Evolutionary conservation across 2,888 invertebrate species (phyloP).

Genomic region (Drosophila nigricruria): DNA sequence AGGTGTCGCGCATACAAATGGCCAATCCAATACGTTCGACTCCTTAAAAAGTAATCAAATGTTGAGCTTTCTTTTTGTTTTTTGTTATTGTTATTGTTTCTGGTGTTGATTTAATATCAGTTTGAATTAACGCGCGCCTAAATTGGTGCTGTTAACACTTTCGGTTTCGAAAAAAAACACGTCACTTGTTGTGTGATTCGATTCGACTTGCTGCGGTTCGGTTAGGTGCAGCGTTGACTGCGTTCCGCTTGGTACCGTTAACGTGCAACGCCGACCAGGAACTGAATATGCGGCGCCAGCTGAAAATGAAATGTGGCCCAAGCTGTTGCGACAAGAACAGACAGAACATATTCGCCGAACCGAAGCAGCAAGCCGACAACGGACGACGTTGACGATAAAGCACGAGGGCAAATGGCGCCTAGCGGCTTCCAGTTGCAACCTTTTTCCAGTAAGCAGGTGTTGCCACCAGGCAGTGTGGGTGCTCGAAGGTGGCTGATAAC

Average conservation of each 20-base stretch:
- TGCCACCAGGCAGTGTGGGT: slow-evolving; percentile 6
- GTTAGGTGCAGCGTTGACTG: slow-evolving; percentile 19
- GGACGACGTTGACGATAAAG: slow-evolving; percentile 1
- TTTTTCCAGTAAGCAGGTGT: slow-evolving; percentile 52
- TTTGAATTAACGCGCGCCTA: slow-evolving; percentile 17
- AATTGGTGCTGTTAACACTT: slow-evolving; percentile 12
- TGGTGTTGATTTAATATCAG: slow-evolving; percentile 6
- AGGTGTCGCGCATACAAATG: slow-evolving; percentile 33
- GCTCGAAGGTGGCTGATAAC: slow-evolving; percentile 37
- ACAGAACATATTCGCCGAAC: slow-evolving; percentile 36
- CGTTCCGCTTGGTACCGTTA: slow-evolving; percentile 58
- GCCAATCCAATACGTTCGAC: neutral
- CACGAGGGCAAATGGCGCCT: slow-evolving; percentile 18
- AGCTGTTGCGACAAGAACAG: slow-evolving; percentile 69
- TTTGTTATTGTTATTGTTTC: neutral
- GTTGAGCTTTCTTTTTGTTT: slow-evolving; percentile 6
- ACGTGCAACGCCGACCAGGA: slow-evolving; percentile 75
- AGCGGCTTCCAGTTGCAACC: slow-evolving; percentile 71
- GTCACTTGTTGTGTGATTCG: slow-evolving; percentile 71
- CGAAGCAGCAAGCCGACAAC: slow-evolving; percentile 26
- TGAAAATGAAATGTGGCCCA: slow-evolving; percentile 53
- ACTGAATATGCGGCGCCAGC: slow-evolving; percentile 58
- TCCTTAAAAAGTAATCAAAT: slow-evolving; percentile 15
- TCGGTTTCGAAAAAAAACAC: slow-evolving; percentile 19
- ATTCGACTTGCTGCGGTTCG: neutral